Evolutionary conservation across 1,140 invertebrate species (phyloP).

Genomic region (Achatina immaculata): DNA sequence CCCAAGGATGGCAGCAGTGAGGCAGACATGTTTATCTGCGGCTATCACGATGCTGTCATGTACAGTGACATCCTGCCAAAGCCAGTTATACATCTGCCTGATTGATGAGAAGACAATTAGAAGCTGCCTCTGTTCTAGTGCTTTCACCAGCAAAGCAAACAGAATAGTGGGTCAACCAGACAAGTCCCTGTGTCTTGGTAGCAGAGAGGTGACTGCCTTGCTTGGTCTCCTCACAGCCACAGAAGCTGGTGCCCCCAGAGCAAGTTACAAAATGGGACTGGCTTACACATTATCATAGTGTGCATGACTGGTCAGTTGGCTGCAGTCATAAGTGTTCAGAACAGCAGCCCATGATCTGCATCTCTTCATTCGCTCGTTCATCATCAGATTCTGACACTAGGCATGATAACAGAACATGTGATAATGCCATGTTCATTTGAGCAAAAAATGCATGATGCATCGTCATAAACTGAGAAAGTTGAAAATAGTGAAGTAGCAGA

Average conservation of each 20-base stretch:
- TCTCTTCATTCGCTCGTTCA: no score
- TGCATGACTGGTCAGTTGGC: no score
- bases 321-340: no score
- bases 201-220: neutral
- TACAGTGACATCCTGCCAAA: constrained; percentile 49
- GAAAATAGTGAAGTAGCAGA: no score
- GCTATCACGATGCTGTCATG: constrained; percentile 46
- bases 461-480: no score
- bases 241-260: neutral
- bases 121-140: neutral
- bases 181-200: neutral
- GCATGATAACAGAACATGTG: no score
- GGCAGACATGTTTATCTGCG: constrained; percentile 41
- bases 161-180: neutral
- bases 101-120: constrained; percentile 44
- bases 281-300: no score
- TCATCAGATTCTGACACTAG: no score
- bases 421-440: no score
- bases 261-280: no score
- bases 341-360: no score
- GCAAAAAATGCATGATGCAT: no score
- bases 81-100: constrained; percentile 49
- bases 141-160: neutral
- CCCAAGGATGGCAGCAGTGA: constrained; percentile 38
- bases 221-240: neutral